These are phyloP conservation scores for Spea hammondii DNA, from an alignment of 2,797 vertebrate genomes.

Conservation along the genomic window DNA sequence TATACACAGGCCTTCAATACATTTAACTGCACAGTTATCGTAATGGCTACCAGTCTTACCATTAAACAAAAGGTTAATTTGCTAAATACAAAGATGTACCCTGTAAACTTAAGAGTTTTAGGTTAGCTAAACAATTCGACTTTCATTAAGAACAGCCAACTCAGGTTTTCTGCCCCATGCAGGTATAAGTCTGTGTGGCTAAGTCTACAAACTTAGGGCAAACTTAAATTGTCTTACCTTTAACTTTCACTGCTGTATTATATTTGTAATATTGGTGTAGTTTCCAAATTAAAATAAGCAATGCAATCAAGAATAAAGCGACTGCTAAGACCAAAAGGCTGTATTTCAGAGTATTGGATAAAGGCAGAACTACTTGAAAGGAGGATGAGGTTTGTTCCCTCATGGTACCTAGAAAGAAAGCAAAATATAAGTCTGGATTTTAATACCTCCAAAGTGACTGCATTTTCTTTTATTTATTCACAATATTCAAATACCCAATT, in stretches of 20 bases:
- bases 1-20: too few relatives aligned
- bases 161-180: too few relatives aligned
- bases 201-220: too few relatives aligned
- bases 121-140: too few relatives aligned
- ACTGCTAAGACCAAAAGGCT: slow-evolving; percentile 66
- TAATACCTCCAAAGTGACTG: not conserved
- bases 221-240: slow-evolving; percentile 17
- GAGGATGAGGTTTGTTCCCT: slow-evolving; percentile 28
- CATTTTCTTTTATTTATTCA: not conserved
- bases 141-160: too few relatives aligned
- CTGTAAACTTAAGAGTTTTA: too few relatives aligned
- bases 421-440: not conserved
- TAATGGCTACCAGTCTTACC: too few relatives aligned
- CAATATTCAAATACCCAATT: not conserved
- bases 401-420: slow-evolving; percentile 23
- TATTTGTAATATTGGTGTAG: slow-evolving; percentile 61
- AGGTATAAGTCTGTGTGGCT: too few relatives aligned
- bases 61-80: too few relatives aligned
- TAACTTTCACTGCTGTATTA: slow-evolving; percentile 25
- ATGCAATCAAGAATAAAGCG: slow-evolving; percentile 65
- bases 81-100: too few relatives aligned
- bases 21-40: too few relatives aligned
- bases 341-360: slow-evolving; percentile 69
- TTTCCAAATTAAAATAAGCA: slow-evolving; percentile 73
- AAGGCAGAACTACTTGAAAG: slow-evolving; percentile 56